Base-by-base conservation (phyloP, 2,113 vertebrate species). In the Pterocles orientalis region DNA sequence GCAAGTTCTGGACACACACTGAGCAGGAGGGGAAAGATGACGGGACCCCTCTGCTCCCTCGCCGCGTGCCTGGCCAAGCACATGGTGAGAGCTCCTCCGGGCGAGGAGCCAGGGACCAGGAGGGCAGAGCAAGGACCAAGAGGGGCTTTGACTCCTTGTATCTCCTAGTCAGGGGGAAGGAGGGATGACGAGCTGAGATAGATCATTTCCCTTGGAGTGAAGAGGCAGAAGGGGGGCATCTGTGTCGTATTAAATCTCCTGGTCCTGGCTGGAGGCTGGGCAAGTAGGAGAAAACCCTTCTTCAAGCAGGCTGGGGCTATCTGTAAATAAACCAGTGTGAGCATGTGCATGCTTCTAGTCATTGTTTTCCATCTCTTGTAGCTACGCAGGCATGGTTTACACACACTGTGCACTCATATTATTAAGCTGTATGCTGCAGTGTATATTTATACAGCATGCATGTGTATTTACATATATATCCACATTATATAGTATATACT, bases 341-440 rank as follows among this genome's bases (percentile, higher is more conserved):
- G 23, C 8, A 12, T 2, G 0, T 50, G 47, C 29, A 51, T 20
- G 4, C 20, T 56, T 24, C 7, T 14, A 31, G 9, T 17, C 19
- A 9, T 14, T 23, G 26, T 3, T 21, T 45, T 47, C 60, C 41
- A 6, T 9, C 43, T 29, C 19, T 34, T 33, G 24, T 3, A 65
- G 39, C 34, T 50, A n/a, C 33, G 36, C 25, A 50, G 56, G 3
- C 18, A 12, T 11, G 26, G n/a, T 39, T 83, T 64, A 12, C 10
- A 19, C 23, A 13, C 9, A 0, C 12, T 41, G 3, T 2, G 2
- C 18, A 10, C 21, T 16, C 4, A 1, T 28, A 34, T 56, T 17
- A 26, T 18, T 14, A 47, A 86, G 39, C 39, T 8, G 3, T 5
- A 5, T 11, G 3, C 16, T 0, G 0, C 10, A 1, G 4, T 1